A percentile compares a stretch with the other conserved stretches of the same genome.
phyloP scores from a whole-genome alignment of 1,140 invertebrate species.

The Zaprionus davidi region DNA sequence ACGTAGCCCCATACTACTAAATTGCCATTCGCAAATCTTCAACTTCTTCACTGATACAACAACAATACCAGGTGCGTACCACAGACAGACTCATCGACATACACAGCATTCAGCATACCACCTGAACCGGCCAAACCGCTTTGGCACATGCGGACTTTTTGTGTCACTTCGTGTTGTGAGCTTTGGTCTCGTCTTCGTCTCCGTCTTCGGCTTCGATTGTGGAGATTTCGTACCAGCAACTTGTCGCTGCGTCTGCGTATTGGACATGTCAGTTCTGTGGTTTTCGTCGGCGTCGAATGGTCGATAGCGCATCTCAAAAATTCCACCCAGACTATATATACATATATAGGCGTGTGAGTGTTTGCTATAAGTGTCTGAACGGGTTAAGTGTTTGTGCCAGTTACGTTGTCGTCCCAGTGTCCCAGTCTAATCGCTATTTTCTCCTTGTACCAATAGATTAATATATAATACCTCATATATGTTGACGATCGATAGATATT shows the following conservation, averaged over 20 bases:
- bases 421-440: not conserved
- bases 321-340: not conserved
- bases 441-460: not conserved
- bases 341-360: not conserved
- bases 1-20: not conserved
- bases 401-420: slow-evolving; percentile 3
- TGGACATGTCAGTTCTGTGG: slow-evolving; percentile 60
- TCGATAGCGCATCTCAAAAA: slow-evolving; percentile 39
- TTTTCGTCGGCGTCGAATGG: slow-evolving; percentile 56
- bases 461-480: not conserved
- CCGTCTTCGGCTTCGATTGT: not conserved
- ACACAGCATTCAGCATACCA: slow-evolving; percentile 22
- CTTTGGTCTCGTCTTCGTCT: slow-evolving; percentile 3
- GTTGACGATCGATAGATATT: not conserved
- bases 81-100: not conserved
- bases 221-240: slow-evolving; percentile 31
- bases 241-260: slow-evolving; percentile 42
- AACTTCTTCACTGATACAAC: not conserved
- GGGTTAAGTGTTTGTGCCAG: slow-evolving; percentile 13
- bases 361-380: not conserved
- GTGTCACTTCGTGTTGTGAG: not conserved
- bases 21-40: not conserved
- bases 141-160: slow-evolving; percentile 31
- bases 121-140: slow-evolving; percentile 46
- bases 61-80: not conserved